Evolutionary conservation across 64 coral and sea anemone genomes (phyloP).

Genomic region (Dendrophyllia cribrosa): DNA sequence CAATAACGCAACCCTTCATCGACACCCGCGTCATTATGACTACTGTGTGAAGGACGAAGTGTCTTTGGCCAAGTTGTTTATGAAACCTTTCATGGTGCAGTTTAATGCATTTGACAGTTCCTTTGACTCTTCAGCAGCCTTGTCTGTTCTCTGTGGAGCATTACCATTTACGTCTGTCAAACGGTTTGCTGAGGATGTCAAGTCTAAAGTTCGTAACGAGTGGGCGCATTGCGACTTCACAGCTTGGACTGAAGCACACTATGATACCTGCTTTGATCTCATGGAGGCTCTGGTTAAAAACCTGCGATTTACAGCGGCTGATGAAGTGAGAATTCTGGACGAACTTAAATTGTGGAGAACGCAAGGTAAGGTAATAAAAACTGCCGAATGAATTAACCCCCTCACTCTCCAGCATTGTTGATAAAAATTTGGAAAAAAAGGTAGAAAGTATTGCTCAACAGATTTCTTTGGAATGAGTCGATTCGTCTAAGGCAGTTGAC

Average conservation of each 20-base stretch:
- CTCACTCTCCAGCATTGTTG: too few species aligned
- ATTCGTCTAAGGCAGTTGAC: too few species aligned
- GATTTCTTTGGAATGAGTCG: too few species aligned
- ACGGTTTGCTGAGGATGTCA: slow-evolving; percentile 33
- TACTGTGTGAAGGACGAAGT: not conserved
- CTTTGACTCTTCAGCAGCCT: slow-evolving; percentile 64
- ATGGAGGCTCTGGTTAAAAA: slow-evolving; percentile 50
- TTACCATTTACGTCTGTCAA: slow-evolving; percentile 38
- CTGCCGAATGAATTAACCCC: too few species aligned
- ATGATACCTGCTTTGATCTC: slow-evolving; percentile 17
- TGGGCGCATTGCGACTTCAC: slow-evolving; percentile 77
- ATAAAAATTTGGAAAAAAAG: too few species aligned
- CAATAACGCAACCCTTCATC: slow-evolving; percentile 35
- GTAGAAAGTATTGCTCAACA: too few species aligned
- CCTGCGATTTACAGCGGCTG: slow-evolving; percentile 10
- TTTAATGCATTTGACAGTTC: slow-evolving; percentile 58
- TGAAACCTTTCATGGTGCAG: slow-evolving; percentile 21
- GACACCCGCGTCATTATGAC: slow-evolving; percentile 23
- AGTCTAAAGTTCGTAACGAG: slow-evolving; percentile 57
- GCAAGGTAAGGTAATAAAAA: slow-evolving; percentile 27
- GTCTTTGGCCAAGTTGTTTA: slow-evolving; percentile 32
- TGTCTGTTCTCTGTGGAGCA: slow-evolving; percentile 38
- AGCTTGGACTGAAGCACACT: slow-evolving; percentile 16
- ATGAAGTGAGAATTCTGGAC: slow-evolving; percentile 1
- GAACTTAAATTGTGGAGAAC: slow-evolving; percentile 71